Conservation (phyloP, 2,113 vertebrate species). For the Chaenogobius annularis region DNA sequence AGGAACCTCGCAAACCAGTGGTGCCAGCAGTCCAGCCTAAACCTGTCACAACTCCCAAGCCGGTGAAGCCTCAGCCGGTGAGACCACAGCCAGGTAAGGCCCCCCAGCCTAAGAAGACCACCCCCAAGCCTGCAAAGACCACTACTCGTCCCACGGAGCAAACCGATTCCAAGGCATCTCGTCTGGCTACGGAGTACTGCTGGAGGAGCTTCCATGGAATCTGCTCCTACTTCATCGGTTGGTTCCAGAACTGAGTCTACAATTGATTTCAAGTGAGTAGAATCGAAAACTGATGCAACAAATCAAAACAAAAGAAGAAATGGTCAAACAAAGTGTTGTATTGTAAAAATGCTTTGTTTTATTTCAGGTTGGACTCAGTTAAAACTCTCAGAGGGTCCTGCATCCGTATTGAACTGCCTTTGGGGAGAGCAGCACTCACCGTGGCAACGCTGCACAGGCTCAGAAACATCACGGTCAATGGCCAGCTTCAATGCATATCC, state of each 20-base stretch:
- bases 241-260: slow-evolving; percentile 76
- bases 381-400: slow-evolving; percentile 3
- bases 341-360: background rate
- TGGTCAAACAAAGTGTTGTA: background rate
- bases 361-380: slow-evolving; percentile 42
- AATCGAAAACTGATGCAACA: background rate
- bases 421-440: background rate
- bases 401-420: background rate
- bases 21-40: slow-evolving; percentile 41
- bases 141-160: slow-evolving; percentile 57
- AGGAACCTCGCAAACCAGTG: slow-evolving; percentile 45
- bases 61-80: slow-evolving; percentile 46
- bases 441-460: slow-evolving; percentile 9
- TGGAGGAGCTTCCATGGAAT: slow-evolving; percentile 82
- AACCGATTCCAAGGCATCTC: slow-evolving; percentile 62
- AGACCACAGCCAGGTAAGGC: slow-evolving; percentile 60
- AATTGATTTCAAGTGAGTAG: slow-evolving; percentile 45
- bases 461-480: slow-evolving; percentile 21
- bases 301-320: background rate
- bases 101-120: slow-evolving; percentile 52
- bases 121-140: slow-evolving; percentile 63
- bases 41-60: slow-evolving; percentile 45
- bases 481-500: background rate
- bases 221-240: slow-evolving; percentile 81
- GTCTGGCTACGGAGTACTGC: slow-evolving; percentile 81